phyloP scores from a whole-genome alignment of 1,140 invertebrate species.

The Saccostrea cuccullata region DNA sequence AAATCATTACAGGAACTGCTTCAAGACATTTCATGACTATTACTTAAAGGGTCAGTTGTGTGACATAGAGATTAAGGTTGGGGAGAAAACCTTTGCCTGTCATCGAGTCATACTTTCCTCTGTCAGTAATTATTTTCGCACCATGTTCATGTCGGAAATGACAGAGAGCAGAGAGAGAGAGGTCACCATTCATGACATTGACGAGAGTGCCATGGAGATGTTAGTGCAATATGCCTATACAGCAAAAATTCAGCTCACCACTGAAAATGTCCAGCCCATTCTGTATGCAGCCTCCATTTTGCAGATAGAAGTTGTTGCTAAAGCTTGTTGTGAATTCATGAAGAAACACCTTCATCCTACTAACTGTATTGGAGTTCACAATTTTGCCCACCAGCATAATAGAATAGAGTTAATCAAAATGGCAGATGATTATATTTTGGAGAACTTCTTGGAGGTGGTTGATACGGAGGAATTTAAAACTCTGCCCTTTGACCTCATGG shows the following conservation, averaged over 20 bases:
- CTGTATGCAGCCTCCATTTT: conserved; percentile 77
- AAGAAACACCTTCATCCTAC: conserved; percentile 75
- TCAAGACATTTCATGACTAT: conserved; percentile 69
- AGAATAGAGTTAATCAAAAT: conserved; percentile 72
- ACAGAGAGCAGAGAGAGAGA: conserved; percentile 69
- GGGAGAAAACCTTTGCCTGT: conserved; percentile 71
- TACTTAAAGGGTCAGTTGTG: conserved; percentile 69
- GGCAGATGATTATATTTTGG: conserved; percentile 74
- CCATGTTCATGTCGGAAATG: conserved; percentile 77
- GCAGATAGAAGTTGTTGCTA: conserved; percentile 75
- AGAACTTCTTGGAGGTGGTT: conserved; percentile 75
- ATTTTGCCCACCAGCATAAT: conserved; percentile 77
- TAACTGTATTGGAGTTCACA: conserved; percentile 77
- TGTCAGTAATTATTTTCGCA: conserved; percentile 75
- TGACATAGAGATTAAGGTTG: conserved; percentile 75
- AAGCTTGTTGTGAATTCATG: conserved; percentile 77
- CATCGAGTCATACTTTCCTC: conserved; percentile 75
- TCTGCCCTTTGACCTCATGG: conserved; percentile 67
- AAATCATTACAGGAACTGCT: conserved; percentile 55
- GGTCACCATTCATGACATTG: conserved; percentile 76
- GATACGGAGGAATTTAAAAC: conserved; percentile 73
- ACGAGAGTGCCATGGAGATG: conserved; percentile 73
- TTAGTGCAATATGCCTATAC: conserved; percentile 77
- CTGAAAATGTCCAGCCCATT: conserved; percentile 76
- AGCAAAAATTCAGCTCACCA: conserved; percentile 71